Conservation (phyloP, 2,797 vertebrate species). For the Oceanodroma leucorhoa region DNA sequence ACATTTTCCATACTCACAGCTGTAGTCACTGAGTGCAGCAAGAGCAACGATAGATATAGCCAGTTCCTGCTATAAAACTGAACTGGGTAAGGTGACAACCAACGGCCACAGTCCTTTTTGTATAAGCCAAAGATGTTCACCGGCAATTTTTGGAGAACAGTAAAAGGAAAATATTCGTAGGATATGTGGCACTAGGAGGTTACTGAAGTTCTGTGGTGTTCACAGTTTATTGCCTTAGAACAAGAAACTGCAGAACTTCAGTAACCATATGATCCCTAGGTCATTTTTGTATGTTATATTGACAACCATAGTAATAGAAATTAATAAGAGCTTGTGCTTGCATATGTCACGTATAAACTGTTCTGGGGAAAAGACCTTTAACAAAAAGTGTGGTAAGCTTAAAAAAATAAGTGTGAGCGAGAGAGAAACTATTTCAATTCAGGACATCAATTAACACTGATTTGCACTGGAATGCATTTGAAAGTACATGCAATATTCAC, state of each 20-base stretch:
- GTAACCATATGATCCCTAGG: neutral
- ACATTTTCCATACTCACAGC: neutral
- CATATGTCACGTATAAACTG: neutral
- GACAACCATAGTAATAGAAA: neutral
- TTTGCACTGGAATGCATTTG: constrained; percentile 61
- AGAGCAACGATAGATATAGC: neutral
- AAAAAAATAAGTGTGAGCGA: neutral
- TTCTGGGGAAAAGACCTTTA: neutral
- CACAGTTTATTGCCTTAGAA: neutral
- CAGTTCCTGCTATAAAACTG: neutral
- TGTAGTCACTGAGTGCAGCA: neutral
- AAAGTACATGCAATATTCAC: constrained; percentile 71
- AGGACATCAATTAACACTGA: constrained; percentile 67
- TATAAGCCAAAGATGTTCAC: neutral
- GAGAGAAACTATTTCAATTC: constrained; percentile 40
- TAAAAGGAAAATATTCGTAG: neutral
- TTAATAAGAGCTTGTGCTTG: neutral
- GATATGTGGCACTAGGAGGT: neutral
- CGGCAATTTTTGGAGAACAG: neutral
- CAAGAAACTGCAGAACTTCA: neutral
- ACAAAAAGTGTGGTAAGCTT: neutral
- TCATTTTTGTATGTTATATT: neutral
- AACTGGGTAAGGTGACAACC: neutral
- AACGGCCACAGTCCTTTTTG: neutral
- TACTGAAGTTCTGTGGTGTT: neutral